These are phyloP conservation scores for Mastigias papua DNA, from an alignment of 30 jellyfish, hydroid and myxozoan species.

Conservation along the genomic window DNA sequence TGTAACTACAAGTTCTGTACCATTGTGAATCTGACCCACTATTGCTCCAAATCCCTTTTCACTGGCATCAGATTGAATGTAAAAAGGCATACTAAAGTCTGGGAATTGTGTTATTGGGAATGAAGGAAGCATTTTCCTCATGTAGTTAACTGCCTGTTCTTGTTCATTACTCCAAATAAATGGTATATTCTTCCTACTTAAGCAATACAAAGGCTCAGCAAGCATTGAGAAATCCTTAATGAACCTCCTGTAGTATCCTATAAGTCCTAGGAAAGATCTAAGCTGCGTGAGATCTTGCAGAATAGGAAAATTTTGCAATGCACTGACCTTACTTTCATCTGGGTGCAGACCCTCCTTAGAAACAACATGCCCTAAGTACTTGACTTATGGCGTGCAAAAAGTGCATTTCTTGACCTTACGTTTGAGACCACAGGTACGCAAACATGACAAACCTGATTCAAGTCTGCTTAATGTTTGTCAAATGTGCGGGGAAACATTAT, in stretches of 20 bases:
- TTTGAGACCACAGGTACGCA: conserved; percentile 29
- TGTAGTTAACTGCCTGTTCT: conserved; percentile 36
- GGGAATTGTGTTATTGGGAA: conserved; percentile 53
- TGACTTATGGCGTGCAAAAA: conserved; percentile 30
- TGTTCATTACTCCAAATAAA: conserved; percentile 37
- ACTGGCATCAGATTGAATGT: conserved; percentile 54
- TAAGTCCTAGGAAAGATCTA: no score
- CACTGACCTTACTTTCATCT: conserved; percentile 28
- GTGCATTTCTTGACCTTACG: no score
- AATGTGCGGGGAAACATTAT: conserved; percentile 46
- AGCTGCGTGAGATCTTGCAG: no score
- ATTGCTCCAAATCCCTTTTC: no score
- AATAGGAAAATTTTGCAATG: conserved; percentile 46
- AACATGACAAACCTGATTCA: conserved; percentile 25
- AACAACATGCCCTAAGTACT: conserved; percentile 68
- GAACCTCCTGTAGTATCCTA: no score
- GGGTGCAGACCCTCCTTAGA: conserved; percentile 44
- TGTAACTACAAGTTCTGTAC: conserved; percentile 38
- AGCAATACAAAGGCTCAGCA: conserved; percentile 45
- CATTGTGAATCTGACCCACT: conserved; percentile 46
- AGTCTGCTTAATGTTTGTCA: conserved; percentile 40
- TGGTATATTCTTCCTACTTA: conserved; percentile 20
- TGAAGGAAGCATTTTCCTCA: conserved; percentile 34
- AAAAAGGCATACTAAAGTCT: conserved; percentile 43
- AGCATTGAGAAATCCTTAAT: conserved; percentile 29